Evolutionary conservation across 2,113 vertebrate genomes (phyloP).

Genomic region (Upupa epops): DNA sequence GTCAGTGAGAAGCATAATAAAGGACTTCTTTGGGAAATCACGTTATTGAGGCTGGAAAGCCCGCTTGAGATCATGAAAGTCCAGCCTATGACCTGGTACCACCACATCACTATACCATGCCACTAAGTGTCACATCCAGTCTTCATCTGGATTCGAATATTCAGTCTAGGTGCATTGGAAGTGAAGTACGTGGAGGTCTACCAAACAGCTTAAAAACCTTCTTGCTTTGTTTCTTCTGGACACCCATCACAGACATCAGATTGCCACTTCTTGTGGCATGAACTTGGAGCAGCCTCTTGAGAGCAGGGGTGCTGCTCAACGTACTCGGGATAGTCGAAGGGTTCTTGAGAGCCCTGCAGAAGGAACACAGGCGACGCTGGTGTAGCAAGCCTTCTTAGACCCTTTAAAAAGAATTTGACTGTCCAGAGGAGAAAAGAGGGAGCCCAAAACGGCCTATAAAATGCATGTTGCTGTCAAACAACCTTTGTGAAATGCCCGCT

Average conservation of each 20-base stretch:
- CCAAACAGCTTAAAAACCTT: neutral
- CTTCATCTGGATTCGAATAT: no score
- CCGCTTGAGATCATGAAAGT: no score
- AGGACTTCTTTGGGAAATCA: neutral
- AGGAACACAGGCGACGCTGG: neutral
- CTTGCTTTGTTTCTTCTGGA: neutral
- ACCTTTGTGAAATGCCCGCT: neutral
- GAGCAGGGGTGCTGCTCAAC: neutral
- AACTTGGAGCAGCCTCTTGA: neutral
- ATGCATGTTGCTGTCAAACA: neutral
- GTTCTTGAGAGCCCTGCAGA: neutral
- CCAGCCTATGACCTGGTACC: no score
- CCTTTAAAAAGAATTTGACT: neutral
- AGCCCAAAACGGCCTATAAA: neutral
- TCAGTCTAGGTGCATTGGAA: neutral
- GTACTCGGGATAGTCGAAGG: neutral
- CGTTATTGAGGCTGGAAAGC: no score
- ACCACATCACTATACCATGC: no score
- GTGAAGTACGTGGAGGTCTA: neutral
- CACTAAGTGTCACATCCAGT: no score
- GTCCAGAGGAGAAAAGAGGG: neutral
- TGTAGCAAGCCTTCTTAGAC: neutral
- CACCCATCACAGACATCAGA: neutral
- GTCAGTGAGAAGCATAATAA: neutral
- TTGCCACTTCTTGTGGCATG: fast-evolving